phyloP scores from a whole-genome alignment of 2,113 vertebrate species.

The Atractosteus spatula region DNA sequence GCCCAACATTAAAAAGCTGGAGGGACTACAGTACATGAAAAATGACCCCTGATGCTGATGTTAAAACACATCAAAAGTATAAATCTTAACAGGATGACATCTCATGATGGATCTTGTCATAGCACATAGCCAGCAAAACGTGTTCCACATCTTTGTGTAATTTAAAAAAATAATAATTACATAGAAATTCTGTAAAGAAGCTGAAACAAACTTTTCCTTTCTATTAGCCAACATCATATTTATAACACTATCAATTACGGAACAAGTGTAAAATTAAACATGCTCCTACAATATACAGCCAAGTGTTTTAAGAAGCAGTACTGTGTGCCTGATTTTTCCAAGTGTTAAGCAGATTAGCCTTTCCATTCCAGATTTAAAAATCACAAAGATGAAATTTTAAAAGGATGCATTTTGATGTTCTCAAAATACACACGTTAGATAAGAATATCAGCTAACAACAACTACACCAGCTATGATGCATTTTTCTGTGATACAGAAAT shows the following conservation, averaged over 20 bases:
- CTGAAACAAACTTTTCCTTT: constrained; percentile 23
- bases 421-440: too few relatives aligned
- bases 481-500: too few relatives aligned
- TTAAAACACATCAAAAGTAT: constrained; percentile 47
- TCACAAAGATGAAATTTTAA: too few relatives aligned
- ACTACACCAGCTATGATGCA: too few relatives aligned
- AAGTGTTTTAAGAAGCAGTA: constrained; percentile 41
- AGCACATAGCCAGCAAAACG: constrained; percentile 42
- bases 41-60: constrained; percentile 57
- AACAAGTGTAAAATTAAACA: constrained; percentile 44
- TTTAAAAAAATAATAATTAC: constrained; percentile 54
- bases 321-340: constrained; percentile 25
- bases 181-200: constrained; percentile 33
- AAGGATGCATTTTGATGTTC: too few relatives aligned
- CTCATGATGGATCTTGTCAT: constrained; percentile 55
- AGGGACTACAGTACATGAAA: constrained; percentile 38
- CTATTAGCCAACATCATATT: constrained; percentile 42
- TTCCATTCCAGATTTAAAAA: too few relatives aligned
- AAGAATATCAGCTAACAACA: too few relatives aligned
- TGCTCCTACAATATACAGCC: constrained; percentile 53
- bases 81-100: constrained; percentile 59
- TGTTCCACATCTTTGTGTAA: constrained; percentile 37
- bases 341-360: neutral
- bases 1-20: constrained; percentile 20
- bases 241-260: constrained; percentile 60